Conservation (phyloP, 2,113 vertebrate species). For the Anser cygnoides region DNA sequence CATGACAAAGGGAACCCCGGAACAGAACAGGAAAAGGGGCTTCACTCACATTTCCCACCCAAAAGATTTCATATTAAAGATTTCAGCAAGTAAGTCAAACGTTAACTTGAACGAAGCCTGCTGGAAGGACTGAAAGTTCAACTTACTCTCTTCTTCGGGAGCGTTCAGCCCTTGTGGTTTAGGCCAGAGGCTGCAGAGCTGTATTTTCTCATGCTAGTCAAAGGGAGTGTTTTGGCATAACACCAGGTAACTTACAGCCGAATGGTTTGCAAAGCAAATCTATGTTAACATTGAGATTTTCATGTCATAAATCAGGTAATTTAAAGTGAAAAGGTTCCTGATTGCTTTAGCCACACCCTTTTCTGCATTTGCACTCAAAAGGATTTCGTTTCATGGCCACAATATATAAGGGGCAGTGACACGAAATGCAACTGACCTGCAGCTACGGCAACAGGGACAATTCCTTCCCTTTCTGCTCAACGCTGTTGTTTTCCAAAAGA, state of each 20-base stretch:
- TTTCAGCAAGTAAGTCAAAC: neutral
- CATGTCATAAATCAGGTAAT: neutral
- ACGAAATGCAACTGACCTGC: neutral
- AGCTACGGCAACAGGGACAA: neutral
- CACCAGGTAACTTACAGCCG: neutral
- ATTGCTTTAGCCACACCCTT: neutral
- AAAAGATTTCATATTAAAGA: neutral
- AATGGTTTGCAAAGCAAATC: conserved; percentile 1
- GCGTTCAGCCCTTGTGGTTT: fast-evolving
- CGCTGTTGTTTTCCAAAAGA: neutral
- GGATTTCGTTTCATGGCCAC: neutral
- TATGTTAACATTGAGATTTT: neutral
- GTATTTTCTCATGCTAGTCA: neutral
- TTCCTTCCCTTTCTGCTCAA: neutral
- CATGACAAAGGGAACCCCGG: neutral
- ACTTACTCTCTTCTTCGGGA: neutral
- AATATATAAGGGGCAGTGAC: neutral
- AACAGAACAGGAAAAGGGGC: neutral
- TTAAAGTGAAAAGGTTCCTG: conserved; percentile 2
- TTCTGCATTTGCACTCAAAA: neutral
- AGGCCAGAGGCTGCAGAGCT: neutral
- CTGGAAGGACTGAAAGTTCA: neutral
- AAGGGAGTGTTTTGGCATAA: conserved; percentile 22
- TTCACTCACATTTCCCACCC: neutral
- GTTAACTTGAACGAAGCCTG: neutral